Evolutionary conservation across 2,797 vertebrate genomes (phyloP), one percentile per base, ranked within the genome.

Genomic region (Rhynchonycteris naso): DNA sequence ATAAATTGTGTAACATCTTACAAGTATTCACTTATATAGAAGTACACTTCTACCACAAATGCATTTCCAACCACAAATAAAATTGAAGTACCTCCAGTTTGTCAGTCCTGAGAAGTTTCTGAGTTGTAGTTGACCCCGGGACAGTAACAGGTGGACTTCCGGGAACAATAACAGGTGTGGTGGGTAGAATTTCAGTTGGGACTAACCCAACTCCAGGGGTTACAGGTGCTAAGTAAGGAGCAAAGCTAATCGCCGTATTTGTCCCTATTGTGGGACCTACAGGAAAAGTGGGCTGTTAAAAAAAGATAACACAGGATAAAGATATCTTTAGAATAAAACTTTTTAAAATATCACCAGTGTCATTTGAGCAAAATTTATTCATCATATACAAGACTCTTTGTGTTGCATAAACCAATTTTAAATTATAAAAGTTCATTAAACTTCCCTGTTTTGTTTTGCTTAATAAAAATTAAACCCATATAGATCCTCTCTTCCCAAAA

Each of bases 21-120:
- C 85, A 93, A n/a, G 56, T 26, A 50, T 0, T 83, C 66, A 52
- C 68, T 96, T 84, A 78, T 13, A 95, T 0, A 95, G 54, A 88
- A 80, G 26, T 52, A 15, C 16, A 71, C 28, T 61, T 71, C 56
- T 68, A 33, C 13, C 78, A 63, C 54, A 71, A 52, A 81, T 38
- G 16, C 28, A 95, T 78, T 88, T 96, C 95, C 91, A 95, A 91
- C 76, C 89, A 94, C 4, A 69, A 74, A 11, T 4, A 80, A 65
- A 87, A 95, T 78, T 78, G 93, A 94, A 98, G 97, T 99, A 99
- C 99, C 99, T 99, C 99, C 91, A 99, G 98, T 98, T 99, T 99
- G 98, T 99, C 99, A 96, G 99, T 99, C 98, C 99, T 99, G 98
- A 99, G 99, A 97, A 99, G 99, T 98, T 99, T 99, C 98, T 99